Conservation (phyloP, 2,113 vertebrate species). For the Gallinago jamesoni region DNA sequence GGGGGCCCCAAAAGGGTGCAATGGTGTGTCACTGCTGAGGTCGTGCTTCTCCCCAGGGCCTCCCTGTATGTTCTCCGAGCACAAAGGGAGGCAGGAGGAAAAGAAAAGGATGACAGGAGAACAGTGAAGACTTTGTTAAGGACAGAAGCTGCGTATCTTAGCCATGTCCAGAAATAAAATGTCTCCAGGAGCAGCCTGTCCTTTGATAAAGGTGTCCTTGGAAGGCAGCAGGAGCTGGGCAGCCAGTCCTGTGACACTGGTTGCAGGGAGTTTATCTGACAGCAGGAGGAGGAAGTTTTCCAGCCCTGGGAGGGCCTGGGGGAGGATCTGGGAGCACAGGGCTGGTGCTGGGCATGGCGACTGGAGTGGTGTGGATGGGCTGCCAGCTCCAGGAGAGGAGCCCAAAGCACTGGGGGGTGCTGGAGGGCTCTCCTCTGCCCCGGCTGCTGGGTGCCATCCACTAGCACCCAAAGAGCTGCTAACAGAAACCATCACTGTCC, state of each 20-base stretch:
- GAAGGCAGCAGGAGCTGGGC: neutral
- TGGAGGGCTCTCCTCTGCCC: neutral
- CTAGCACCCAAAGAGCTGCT: neutral
- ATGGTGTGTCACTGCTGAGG: neutral
- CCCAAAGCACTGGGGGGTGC: neutral
- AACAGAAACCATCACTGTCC: neutral
- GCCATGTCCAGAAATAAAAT: neutral
- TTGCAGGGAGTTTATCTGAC: neutral
- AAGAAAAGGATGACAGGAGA: neutral
- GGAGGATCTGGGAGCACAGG: neutral
- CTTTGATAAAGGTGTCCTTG: neutral
- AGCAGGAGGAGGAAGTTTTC: neutral
- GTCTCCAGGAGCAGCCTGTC: neutral
- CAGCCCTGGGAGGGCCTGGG: neutral
- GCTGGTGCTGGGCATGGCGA: rapidly evolving
- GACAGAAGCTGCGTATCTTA: neutral
- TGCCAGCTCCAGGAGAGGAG: neutral
- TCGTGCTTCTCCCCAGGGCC: neutral
- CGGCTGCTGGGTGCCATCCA: rapidly evolving
- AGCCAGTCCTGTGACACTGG: neutral
- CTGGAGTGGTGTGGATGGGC: neutral
- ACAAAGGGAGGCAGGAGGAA: neutral
- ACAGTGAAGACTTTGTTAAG: neutral
- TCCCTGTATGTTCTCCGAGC: neutral
- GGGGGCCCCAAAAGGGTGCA: neutral